Evolutionary conservation across 2,888 invertebrate genomes (phyloP).

Genomic region (Phytoseiulus persimilis): DNA sequence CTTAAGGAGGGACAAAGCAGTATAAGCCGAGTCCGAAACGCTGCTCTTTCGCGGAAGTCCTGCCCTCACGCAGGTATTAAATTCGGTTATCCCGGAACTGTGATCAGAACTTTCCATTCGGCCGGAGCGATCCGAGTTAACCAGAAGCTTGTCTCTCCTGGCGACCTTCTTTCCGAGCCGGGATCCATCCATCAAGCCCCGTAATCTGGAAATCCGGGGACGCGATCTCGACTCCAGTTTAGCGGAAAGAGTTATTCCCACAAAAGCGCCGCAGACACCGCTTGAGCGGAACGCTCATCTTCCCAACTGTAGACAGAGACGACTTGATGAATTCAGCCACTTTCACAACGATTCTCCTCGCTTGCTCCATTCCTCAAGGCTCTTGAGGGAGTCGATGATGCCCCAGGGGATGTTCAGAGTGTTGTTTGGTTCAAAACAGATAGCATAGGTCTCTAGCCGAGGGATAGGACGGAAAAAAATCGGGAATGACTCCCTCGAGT

Average conservation of each 20-base stretch:
- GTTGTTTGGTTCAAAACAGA: not conserved
- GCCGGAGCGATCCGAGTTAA: too few relatives aligned
- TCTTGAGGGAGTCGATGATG: not conserved
- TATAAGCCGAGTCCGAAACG: too few relatives aligned
- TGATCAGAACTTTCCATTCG: too few relatives aligned
- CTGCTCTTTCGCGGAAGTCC: too few relatives aligned
- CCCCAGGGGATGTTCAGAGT: not conserved
- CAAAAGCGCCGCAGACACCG: not conserved
- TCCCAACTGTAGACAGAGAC: not conserved
- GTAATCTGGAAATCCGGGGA: too few relatives aligned
- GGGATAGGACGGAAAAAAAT: not conserved
- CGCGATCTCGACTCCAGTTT: too few relatives aligned
- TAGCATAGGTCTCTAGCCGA: not conserved
- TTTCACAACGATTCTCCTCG: not conserved
- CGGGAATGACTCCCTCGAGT: slow-evolving; percentile 5
- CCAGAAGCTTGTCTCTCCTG: too few relatives aligned
- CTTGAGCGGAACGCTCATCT: not conserved
- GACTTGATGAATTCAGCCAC: not conserved
- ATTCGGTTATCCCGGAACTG: too few relatives aligned
- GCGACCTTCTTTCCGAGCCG: too few relatives aligned
- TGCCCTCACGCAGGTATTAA: too few relatives aligned
- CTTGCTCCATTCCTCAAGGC: not conserved
- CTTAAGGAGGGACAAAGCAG: too few relatives aligned
- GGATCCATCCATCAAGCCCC: too few relatives aligned
- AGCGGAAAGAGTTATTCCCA: not conserved